phyloP scores from a whole-genome alignment of 2,797 vertebrate genomes.

The Erethizon dorsatum region DNA sequence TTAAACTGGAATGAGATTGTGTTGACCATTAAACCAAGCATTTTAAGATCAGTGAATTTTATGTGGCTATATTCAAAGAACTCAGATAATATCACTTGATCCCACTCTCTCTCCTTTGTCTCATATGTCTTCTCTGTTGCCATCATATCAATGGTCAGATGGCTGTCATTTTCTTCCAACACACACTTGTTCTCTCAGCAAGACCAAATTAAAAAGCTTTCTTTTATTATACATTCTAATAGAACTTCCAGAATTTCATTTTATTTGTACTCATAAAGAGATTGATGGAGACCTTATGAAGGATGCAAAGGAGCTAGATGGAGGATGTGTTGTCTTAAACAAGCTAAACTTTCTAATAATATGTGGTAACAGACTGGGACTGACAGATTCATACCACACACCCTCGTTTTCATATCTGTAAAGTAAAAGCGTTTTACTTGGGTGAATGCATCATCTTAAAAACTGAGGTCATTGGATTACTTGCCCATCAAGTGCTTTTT shows the following conservation, averaged over 20 bases:
- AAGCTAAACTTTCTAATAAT: background rate
- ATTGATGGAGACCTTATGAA: background rate
- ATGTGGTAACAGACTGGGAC: background rate
- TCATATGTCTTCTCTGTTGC: background rate
- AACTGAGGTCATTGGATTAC: background rate
- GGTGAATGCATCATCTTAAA: background rate
- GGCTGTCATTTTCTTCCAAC: background rate
- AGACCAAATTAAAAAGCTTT: background rate
- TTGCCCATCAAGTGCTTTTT: background rate
- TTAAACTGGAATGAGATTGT: background rate
- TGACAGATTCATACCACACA: background rate
- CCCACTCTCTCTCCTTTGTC: background rate
- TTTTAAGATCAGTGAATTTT: background rate
- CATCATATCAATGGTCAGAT: background rate
- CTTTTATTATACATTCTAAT: constrained; percentile 7
- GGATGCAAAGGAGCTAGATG: background rate
- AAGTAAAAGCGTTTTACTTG: background rate
- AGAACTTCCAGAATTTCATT: background rate
- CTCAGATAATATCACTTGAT: background rate
- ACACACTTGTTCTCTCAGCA: background rate
- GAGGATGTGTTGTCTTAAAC: background rate
- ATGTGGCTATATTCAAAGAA: background rate
- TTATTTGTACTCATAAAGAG: constrained; percentile 32
- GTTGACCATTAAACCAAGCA: background rate
- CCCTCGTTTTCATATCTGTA: background rate